phyloP scores from a whole-genome alignment of 2,113 vertebrate species.

The Chitala chitala region DNA sequence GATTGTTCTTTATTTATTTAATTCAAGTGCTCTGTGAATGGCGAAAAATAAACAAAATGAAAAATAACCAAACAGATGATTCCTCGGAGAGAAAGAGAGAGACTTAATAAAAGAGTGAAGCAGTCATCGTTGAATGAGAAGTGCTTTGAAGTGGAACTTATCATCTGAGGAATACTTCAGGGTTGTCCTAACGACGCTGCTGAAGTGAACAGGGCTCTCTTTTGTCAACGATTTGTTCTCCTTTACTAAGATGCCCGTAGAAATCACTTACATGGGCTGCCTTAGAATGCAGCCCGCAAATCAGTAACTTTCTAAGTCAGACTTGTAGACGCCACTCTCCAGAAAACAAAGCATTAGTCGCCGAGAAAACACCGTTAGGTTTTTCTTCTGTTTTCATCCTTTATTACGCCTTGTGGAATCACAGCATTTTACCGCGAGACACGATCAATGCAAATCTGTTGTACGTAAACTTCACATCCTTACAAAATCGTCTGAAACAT shows the following conservation, averaged over 20 bases:
- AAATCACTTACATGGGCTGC: conserved; percentile 94
- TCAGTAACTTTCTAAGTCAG: conserved; percentile 93
- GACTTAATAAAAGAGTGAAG: conserved; percentile 94
- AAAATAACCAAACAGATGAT: conserved; percentile 94
- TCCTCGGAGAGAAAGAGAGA: conserved; percentile 74
- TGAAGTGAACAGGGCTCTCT: conserved; percentile 89
- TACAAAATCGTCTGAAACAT: background rate
- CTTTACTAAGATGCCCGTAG: conserved; percentile 92
- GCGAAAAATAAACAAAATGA: conserved; percentile 95
- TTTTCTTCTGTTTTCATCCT: conserved; percentile 53
- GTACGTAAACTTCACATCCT: background rate
- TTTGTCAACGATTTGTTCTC: conserved; percentile 99
- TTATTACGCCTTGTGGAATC: conserved; percentile 58
- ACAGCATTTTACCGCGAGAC: conserved; percentile 55
- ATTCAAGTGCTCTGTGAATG: conserved; percentile 90
- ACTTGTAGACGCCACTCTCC: conserved; percentile 95
- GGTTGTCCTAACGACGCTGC: conserved; percentile 98
- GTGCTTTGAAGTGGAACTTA: conserved; percentile 99
- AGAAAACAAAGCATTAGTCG: conserved; percentile 77
- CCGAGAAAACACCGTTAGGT: conserved; percentile 62
- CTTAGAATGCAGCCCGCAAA: conserved; percentile 94
- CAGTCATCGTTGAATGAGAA: conserved; percentile 88
- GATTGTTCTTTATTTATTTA: conserved; percentile 86
- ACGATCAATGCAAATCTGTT: conserved; percentile 53
- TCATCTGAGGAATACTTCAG: conserved; percentile 93